Evolutionary conservation across 2,113 vertebrate species (phyloP), one percentile per base, ranked within the genome.

Genomic region (Tupaia chinensis): DNA sequence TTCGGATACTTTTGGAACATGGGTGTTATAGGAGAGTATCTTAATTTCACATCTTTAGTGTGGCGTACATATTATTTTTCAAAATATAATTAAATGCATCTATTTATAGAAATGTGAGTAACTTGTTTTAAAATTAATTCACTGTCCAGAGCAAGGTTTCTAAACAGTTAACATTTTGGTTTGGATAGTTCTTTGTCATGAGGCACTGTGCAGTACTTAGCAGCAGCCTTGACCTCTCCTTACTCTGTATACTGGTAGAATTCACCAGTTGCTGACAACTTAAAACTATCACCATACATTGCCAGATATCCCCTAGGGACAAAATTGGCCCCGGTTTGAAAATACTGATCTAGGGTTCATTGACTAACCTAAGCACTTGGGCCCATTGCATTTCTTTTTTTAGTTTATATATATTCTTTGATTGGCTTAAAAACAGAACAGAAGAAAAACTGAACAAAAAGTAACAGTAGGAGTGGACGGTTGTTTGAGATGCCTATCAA

Each of bases 101-200:
- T 23, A 65, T 63, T 83, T 95, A 94, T 83, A 94, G 84, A 91
- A 63, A 0, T 89, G 15, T 86, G 60, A 68, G 89, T 91, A 65
- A 63, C 88, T 93, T 95, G 56, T 65, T 84, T 91, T 96, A 80
- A 87, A 76, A 84, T 83, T 92, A 70, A 81, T 93, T 94, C 19
- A 29, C 66, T 96, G 58, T 89, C 83, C 94, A 63, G 54, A 87
- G 32, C 25, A 74, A 9, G 27, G 19, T 95, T 91, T 95, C 44
- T 88, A 74, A 87, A 77, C 16, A 19, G 2, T 32, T 76, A 14
- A 3, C 29, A 63, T 88, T 82, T 95, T 17, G 34, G 23, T 11
- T 16, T 94, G 15, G 19, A 25, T 69, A 9, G 56, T 84, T 87
- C 32, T 93, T 66, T 58, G 27, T 66, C 92, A 5, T 19, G 17